Base-by-base conservation (phyloP, 2,113 vertebrate genomes). In the Protomyctophum bolini region DNA sequence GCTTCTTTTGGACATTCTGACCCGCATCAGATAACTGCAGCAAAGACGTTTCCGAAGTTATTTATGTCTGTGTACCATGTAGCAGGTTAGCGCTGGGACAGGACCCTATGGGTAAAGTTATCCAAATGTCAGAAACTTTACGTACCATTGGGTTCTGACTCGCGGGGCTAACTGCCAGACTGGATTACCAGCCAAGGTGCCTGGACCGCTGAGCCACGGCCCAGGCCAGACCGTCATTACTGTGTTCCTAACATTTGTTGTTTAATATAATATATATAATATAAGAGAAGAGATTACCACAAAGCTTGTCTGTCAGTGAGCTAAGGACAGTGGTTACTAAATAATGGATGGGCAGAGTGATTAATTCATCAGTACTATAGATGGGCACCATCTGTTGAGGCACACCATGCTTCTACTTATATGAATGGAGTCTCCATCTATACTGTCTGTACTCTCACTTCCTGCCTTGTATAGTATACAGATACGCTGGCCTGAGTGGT, bases 301-400 rank as follows among this genome's bases (percentile, higher is more conserved):
- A 80, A 52, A 67, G 63, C 71, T 51, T 79, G 59, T 76, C 66
- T 72, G 70, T 79, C 75, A 72, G 70, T 79, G 73, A 72, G 77
- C 70, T 46, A 70, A 83, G 77, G 81, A 68, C 29, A 49, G 59
- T 58, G 65, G 54, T 64, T 72, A 71, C 79, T 94, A 77, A 93
- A 94, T 92, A 93, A 94, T 93, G 72, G 49, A 94, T 92, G 84
- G 58, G 75, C 83, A 67, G 70, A 49, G 84, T 94, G 84, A 92
- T 89, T 93, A 88, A 93, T 93, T 94, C 73, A 92, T 90, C 72
- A 88, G 79, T 72, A 47, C 66, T 78, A 76, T 83, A 70, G 86
- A 85, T 86, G 78, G 75, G 57, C 45, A 46, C 80, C 81, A 83
- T 86, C 79, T 89, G 79, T 83, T 72, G 61, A 64, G 68, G 49